Percentiles rank a stretch among this genome's conserved stretches.
phyloP scores from a whole-genome alignment of 2,113 vertebrate genomes.

The Alethe castanea region DNA sequence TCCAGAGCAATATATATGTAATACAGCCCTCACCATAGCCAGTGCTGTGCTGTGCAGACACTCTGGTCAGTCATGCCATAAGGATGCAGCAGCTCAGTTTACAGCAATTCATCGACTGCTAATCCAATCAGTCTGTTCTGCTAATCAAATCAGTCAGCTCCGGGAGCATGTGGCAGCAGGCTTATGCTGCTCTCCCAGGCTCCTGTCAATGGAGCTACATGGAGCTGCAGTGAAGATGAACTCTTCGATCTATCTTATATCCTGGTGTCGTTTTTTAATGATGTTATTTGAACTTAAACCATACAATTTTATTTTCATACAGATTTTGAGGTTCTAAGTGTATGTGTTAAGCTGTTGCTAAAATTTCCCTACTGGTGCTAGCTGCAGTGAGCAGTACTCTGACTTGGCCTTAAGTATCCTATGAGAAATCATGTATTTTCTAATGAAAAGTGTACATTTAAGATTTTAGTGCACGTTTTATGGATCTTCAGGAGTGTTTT shows the following conservation, averaged over 20 bases:
- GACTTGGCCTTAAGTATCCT: not conserved
- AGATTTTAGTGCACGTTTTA: not conserved
- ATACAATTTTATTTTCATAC: not conserved
- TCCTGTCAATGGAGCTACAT: rapidly evolving
- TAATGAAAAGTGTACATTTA: not conserved
- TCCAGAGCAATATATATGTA: not conserved
- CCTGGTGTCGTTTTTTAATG: not conserved
- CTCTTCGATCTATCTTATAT: not conserved
- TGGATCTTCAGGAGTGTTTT: not conserved
- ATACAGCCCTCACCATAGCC: not conserved
- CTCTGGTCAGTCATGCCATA: not conserved
- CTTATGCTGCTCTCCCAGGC: not conserved
- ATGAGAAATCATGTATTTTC: not conserved
- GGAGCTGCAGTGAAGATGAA: not conserved
- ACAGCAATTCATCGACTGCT: not conserved
- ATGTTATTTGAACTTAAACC: not conserved
- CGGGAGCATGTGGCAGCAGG: not conserved
- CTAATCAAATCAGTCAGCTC: constrained; percentile 39
- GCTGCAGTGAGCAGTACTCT: not conserved
- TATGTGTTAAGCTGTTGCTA: not conserved
- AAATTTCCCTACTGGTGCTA: not conserved
- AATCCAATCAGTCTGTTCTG: constrained; percentile 37
- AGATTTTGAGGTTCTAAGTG: not conserved
- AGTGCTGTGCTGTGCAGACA: not conserved
- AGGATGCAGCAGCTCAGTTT: constrained; percentile 6